Percentiles rank a stretch among this genome's conserved stretches.
Conservation (phyloP, 1,140 invertebrate genomes). For the Drosophila ambigua region DNA sequence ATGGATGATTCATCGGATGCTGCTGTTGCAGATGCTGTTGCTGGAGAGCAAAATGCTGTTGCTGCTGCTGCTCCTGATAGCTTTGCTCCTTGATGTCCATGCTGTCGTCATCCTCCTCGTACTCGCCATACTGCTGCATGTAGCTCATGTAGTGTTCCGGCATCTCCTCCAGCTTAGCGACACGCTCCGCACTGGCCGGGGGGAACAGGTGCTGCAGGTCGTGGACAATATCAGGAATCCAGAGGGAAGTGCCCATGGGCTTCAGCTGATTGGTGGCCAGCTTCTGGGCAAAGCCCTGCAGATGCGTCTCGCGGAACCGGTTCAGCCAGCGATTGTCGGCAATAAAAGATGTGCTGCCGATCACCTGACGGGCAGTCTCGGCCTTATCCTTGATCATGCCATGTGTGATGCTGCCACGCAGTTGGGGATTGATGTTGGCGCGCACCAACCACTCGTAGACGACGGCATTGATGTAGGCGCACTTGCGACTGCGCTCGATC, state of each 20-base stretch:
- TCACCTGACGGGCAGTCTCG: constrained; percentile 68
- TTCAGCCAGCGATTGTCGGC: constrained; percentile 82
- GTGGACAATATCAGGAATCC: constrained; percentile 79
- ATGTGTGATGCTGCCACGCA: constrained; percentile 78
- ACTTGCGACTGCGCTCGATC: constrained; percentile 74
- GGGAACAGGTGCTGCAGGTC: constrained; percentile 75
- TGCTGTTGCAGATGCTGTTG: constrained; percentile 61
- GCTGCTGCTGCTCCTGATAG: constrained; percentile 71
- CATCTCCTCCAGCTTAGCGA: constrained; percentile 77
- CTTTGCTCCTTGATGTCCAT: constrained; percentile 70
- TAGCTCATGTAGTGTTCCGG: constrained; percentile 78
- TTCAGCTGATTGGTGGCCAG: constrained; percentile 74
- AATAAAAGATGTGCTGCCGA: constrained; percentile 72
- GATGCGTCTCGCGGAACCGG: constrained; percentile 75
- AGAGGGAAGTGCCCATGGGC: constrained; percentile 68
- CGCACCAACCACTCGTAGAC: constrained; percentile 80
- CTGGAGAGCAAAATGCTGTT: constrained; percentile 62
- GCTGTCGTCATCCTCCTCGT: constrained; percentile 78
- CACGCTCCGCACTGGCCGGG: constrained; percentile 72
- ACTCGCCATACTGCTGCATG: constrained; percentile 80
- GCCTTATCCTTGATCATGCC: constrained; percentile 83
- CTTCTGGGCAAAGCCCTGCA: constrained; percentile 78
- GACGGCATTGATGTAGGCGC: constrained; percentile 79
- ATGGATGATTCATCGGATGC: constrained; percentile 52
- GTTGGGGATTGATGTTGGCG: constrained; percentile 77